Base-by-base conservation (phyloP, 2,113 vertebrate species). In the Dipodomys ordii region DNA sequence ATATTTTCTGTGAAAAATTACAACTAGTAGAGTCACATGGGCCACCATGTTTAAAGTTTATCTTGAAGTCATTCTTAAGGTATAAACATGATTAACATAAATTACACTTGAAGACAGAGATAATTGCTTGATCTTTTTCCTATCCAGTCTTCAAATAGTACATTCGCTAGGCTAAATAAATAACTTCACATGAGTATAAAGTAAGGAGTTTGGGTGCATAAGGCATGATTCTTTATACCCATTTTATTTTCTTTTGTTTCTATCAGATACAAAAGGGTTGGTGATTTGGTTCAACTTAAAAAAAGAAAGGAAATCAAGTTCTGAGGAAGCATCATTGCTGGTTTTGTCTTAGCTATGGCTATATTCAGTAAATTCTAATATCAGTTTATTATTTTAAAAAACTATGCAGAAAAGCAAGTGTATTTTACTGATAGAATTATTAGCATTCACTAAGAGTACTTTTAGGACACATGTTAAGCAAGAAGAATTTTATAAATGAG, bases 41-140 rank as follows among this genome's bases (percentile, higher is more conserved):
- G 23, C 71, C 19, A 39, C 28, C 62, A 49, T 57, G 46, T 1
- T 74, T 65, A 15, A 92, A 72, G 23, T 25, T 69, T 82, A 83
- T 87, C n/a, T 84, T 90, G 71, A 77, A 94, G 57, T 79, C 86
- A 0, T 46, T 68, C 57, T 73, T 80, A 87, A 65, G 30, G 4
- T 83, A 82, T 92, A 90, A 71, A 89, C 87, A 91, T 74, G 77
- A 15, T 10, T 76, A 30, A 53, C 22, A 60, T 83, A 32, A 89
- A 65, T 93, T 71, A 86, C 18, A 46, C 8, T 39, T 57, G 53
- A n/a, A 71, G 71, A 87, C 28, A 92, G 77, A 82, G 89, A 93
- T 69, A 95, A 32, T 82, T 68, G 6, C 18, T 77, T 82, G 0
- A 46, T 30, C 77, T 88, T 88, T 78, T 44, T 46, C 15, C 46